Base-by-base conservation (phyloP, 2,888 invertebrate genomes). In the Brachypterus glaber region DNA sequence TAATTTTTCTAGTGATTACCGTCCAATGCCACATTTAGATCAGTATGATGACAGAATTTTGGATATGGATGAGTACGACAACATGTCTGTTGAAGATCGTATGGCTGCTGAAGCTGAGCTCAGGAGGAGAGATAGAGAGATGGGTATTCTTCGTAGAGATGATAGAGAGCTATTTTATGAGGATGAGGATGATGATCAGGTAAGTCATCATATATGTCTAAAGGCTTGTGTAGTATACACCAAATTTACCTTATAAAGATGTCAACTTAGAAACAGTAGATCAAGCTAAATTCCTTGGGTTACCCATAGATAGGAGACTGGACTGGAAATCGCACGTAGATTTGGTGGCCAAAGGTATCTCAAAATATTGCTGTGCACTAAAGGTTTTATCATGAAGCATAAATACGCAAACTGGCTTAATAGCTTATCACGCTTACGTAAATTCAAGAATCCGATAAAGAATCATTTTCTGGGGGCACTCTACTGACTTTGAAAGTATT, bases 21-120 rank as follows among this genome's bases (percentile, higher is more conserved):
- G 92, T 2, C 80, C 89, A 2, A 92, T 96, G 79, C 91, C 97
- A 24, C 92, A 82, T 21, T 68, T 99, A 58, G 98, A 99, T 69
- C 78, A 79, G 16, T 98, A 96, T 59, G 97, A 97, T 62, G 74
- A 75, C 1, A 81, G 82, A 42, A 76, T 81, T 48, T 63, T 97
- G 50, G 96, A 96, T 58, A 84, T 87, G 45, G 82, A 79, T 3
- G 86, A 87, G 30, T 92, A 86, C 56, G 87, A 88, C 33, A 81
- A 84, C 30, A 70, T 99, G 65, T 92, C 95, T 0, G 77, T 86
- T 41, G 80, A 74, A 30, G 95, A 88, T 37, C 79, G 98, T 1
- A 69, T 74, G 18, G 91, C 87, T 0, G 98, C 95, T n/a, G 98
- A 98, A 66, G 71, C 80, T 26, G 88, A 83, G 46, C 78, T 99